Conservation (phyloP, 30 jellyfish, hydroid and myxozoan species). For the Aurelia aurita region DNA sequence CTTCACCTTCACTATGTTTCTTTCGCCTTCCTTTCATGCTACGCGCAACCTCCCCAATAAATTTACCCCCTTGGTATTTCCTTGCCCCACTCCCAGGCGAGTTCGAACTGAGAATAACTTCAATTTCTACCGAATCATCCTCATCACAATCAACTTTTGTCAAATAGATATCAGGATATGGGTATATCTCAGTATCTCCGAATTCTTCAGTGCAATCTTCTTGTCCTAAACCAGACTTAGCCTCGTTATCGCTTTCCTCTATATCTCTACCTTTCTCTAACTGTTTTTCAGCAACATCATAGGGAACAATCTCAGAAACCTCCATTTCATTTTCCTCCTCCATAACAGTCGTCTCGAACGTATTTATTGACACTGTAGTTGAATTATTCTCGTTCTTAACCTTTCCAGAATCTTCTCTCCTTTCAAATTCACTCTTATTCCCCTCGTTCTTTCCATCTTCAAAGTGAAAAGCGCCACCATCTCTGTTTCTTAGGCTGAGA, state of each 20-base stretch:
- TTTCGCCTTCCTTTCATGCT: slow-evolving; percentile 12
- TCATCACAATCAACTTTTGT: not conserved
- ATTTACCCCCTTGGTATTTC: slow-evolving; percentile 57
- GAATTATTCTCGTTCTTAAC: too few relatives aligned
- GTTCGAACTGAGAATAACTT: slow-evolving; percentile 50
- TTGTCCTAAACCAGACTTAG: not conserved
- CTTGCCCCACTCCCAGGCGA: slow-evolving; percentile 47
- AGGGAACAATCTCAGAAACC: slow-evolving; percentile 53
- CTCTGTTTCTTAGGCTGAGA: not conserved
- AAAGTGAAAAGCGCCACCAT: not conserved
- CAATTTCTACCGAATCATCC: slow-evolving; percentile 69
- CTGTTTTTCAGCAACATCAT: slow-evolving; percentile 22
- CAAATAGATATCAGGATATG: slow-evolving; percentile 31
- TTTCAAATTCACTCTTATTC: too few relatives aligned
- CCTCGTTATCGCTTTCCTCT: not conserved
- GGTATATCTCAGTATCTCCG: slow-evolving; percentile 52
- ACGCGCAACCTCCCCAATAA: slow-evolving; percentile 42
- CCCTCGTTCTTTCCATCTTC: too few relatives aligned
- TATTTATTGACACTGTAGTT: too few relatives aligned
- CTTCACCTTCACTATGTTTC: not conserved
- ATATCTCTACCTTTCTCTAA: not conserved
- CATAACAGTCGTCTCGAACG: not conserved
- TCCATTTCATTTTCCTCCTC: slow-evolving; percentile 18
- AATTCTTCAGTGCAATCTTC: not conserved
- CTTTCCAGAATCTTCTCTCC: too few relatives aligned